Evolutionary conservation across 1,140 invertebrate genomes (phyloP), one percentile per base, ranked within the genome.

Genomic region (Musca vetustissima): DNA sequence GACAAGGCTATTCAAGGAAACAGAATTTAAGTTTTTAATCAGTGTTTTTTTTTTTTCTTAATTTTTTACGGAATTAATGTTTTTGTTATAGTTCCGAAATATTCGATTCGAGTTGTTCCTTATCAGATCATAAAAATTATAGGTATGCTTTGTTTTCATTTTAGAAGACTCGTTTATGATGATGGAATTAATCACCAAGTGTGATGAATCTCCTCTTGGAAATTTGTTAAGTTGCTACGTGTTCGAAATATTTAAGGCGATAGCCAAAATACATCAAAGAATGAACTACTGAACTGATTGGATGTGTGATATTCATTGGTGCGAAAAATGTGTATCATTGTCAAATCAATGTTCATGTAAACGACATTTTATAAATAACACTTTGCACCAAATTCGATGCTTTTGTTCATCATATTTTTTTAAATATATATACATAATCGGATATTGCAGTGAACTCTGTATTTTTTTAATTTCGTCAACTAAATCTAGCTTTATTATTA

Each of bases 71-170:
- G 4, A 24, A n/a, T 59, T 59, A 7, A 15, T 57, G 24, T 36
- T 32, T 32, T n/a, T 59, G n/a, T 61, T 61, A 36, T 61, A 61
- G 57, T 61, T 61, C 57, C 57, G 57, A 61, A 61, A 17, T 61
- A 61, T 21, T 61, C 36, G n/a, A 61, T 36, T 61, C 57, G 28
- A 61, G 57, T 61, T 61, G 1, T 36, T 61, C 19, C 17, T 61
- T 61, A 61, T 61, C 57, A 36, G 57, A 61, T 61, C 57, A 61
- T 36, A 61, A 36, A 19, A 17, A 61, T 28, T 61, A 17, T 17
- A 36, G 28, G 17, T 61, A 36, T 61, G 15, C 36, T 61, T 24
- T 21, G 32, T 43, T 36, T 36, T 36, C 36, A 6, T 32, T 59
- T n/a, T 28, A 8, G 15, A n/a, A 28, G 24, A 1, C 25, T 8